Evolutionary conservation across 2,797 vertebrate genomes (phyloP), one percentile per base, ranked within the genome.

Genomic region (Florisuga fusca): DNA sequence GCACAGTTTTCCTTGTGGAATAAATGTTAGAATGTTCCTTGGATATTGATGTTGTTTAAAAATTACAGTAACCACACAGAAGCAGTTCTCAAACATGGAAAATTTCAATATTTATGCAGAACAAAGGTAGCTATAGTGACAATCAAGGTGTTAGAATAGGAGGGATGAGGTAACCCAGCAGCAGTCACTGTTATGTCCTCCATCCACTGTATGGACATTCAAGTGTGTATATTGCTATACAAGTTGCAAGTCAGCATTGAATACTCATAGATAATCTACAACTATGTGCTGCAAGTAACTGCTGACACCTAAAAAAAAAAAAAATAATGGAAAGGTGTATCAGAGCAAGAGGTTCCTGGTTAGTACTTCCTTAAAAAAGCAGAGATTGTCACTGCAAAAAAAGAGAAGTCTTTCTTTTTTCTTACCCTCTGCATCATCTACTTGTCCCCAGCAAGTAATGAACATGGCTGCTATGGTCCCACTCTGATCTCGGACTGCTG

Each of bases 31-130:
- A 76, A 67, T 23, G 33, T 90, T 96, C 72, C 95, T 93, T 96
- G 91, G 95, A 91, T 94, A 93, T 95, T 74, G 69, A 54, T 63
- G 74, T 93, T 94, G 66, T 93, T 94, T 86, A 96, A 86, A 55
- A 94, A 86, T 78, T 93, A 91, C 82, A 95, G 87, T 53, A 88
- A 69, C 48, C 55, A 82, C 80, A 67, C 2, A 2, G 83, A 95
- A 95, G 55, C 63, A 89, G 74, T 41, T 93, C 67, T 93, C 71
- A 81, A 69, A 87, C 83, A 79, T 76, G 93, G 94, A 93, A 95
- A 95, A 91, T 84, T 66, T 90, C 93, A 63, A 12, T 84, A 73
- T 91, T 93, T 89, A 53, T 57, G 26, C 25, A 53, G 58, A 78
- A 59, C 19, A 53, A 78, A 63, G 29, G 71, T 88, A 93, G 59